phyloP scores from a whole-genome alignment of 2,797 vertebrate species.

The Mallotus villosus region DNA sequence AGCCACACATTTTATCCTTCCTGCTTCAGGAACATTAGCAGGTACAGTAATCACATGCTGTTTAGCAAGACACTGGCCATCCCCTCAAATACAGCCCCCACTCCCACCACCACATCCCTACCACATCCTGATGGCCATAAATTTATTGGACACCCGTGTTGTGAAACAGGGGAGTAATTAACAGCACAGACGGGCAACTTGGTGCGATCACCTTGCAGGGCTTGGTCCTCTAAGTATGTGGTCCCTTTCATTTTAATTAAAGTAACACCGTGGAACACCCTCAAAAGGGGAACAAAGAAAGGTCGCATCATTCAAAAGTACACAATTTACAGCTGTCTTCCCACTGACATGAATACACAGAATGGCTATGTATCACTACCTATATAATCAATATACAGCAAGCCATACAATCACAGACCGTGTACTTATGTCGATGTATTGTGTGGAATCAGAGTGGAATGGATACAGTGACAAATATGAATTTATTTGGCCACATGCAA shows the following conservation, averaged over 20 bases:
- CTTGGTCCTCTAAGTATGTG: constrained; percentile 42
- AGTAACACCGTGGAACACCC: constrained; percentile 42
- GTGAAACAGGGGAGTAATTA: constrained; percentile 52
- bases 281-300: constrained; percentile 50
- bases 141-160: constrained; percentile 57
- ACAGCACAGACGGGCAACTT: constrained; percentile 46
- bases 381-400: neutral
- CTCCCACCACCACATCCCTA: constrained; percentile 16
- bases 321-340: constrained; percentile 34
- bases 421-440: neutral
- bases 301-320: constrained; percentile 46
- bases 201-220: constrained; percentile 39
- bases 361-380: constrained; percentile 11
- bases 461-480: constrained; percentile 13
- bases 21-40: constrained; percentile 57
- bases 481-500: constrained; percentile 12
- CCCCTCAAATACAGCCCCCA: constrained; percentile 19
- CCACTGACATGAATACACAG: constrained; percentile 27
- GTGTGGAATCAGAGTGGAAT: too few species aligned
- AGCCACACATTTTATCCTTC: constrained; percentile 57
- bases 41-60: constrained; percentile 58
- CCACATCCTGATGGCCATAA: constrained; percentile 44
- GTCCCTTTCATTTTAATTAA: constrained; percentile 60
- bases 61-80: constrained; percentile 49
- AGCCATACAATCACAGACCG: neutral